Evolutionary conservation across 2,888 invertebrate species (phyloP).

Genomic region (Spilarctia lutea): DNA sequence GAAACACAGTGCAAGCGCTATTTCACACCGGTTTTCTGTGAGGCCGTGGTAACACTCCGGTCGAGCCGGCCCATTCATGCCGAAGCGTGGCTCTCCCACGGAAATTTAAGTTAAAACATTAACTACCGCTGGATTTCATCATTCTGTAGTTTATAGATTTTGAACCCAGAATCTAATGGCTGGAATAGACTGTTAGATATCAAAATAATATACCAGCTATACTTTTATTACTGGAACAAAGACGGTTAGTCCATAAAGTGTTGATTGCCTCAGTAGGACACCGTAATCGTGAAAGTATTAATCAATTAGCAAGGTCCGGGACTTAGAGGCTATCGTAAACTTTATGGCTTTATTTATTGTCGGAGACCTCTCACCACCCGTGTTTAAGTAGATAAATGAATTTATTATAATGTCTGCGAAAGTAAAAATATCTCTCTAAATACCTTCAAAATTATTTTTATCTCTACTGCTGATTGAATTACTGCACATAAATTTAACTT

Average conservation of each 20-base stretch:
- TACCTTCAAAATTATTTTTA: background rate
- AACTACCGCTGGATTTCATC: no score
- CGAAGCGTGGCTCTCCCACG: no score
- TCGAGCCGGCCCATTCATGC: no score
- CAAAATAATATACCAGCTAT: background rate
- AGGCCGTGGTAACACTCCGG: no score
- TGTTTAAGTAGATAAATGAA: background rate
- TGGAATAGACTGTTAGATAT: background rate
- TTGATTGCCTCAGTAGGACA: slow-evolving; percentile 37
- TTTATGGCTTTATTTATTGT: slow-evolving; percentile 38
- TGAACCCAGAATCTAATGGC: background rate
- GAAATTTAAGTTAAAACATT: no score
- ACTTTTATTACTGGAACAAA: slow-evolving; percentile 15
- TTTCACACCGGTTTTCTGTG: no score
- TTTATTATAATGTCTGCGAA: slow-evolving; percentile 7
- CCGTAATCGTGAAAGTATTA: slow-evolving; percentile 44
- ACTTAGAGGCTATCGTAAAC: slow-evolving; percentile 37
- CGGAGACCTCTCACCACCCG: slow-evolving; percentile 1
- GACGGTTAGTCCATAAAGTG: slow-evolving; percentile 34
- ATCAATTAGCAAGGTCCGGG: slow-evolving; percentile 41
- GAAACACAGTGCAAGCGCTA: no score
- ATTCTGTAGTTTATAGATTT: no score
- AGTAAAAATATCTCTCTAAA: background rate
- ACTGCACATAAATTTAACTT: background rate
- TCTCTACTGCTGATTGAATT: background rate